Base-by-base conservation (phyloP, 2,797 vertebrate genomes). In the Fringilla coelebs region DNA sequence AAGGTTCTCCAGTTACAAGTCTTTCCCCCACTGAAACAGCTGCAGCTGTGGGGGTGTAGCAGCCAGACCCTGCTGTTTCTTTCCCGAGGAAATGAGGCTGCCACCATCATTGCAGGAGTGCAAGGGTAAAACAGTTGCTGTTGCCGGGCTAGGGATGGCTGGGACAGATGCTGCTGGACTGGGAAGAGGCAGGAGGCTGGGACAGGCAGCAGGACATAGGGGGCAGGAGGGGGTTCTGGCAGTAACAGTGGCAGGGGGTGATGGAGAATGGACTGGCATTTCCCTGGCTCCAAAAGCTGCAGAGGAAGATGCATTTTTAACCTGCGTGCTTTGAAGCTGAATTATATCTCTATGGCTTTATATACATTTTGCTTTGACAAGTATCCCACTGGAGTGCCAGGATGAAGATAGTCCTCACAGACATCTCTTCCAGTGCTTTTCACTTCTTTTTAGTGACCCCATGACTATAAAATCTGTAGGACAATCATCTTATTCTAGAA, bases 241-340 rank as follows among this genome's bases (percentile, higher is more conserved):
- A 91, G 34, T 32, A 13, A 10, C 0, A 1, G 45, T 49, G 63
- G 21, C 45, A 71, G 16, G 20, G 19, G 6, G 6, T 73, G 89
- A 65, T 0, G 0, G 76, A 68, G 45, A 31, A 74, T 38, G 43
- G 28, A 45, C 41, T 13, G 8, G 48, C 55, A 80, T 45, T 75
- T 45, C 40, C 13, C 1, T 7, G 2, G 17, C 21, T 67, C 61
- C 0, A 0, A 74, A n/a, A n/a, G 28, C 55, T 83, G 51, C 40
- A 49, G 60, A 66, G 43, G 60, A 86, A 70, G 15, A 25, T 41
- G 41, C 36, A 3, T 54, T 84, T 75, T 41, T 48, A 26, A 26
- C 78, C 63, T 34, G 11, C 1, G 0, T 46, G 2, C 55, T 81
- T 57, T 76, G 71, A 62, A 62, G 55, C 4, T 75, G 63, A 40